Evolutionary conservation across 2,797 vertebrate species (phyloP).

Genomic region (Pangasius mekongensis): DNA sequence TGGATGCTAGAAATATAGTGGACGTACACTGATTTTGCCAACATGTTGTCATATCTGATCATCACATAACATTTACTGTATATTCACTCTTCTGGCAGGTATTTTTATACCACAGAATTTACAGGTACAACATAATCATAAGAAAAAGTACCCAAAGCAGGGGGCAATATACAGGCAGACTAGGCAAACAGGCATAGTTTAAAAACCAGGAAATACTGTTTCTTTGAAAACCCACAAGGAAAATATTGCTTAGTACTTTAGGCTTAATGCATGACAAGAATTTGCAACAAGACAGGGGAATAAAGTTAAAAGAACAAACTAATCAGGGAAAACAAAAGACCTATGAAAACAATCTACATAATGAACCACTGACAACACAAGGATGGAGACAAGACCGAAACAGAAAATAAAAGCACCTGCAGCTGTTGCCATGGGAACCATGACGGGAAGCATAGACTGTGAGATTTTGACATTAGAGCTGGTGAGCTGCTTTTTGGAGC

Average conservation of each 20-base stretch:
- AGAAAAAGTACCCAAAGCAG: background rate
- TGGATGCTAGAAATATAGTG: background rate
- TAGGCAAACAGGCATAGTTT: background rate
- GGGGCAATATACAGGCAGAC: background rate
- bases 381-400: background rate
- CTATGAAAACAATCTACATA: background rate
- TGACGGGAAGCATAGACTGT: background rate
- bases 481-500: background rate
- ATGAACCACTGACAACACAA: background rate
- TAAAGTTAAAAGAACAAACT: slow-evolving; percentile 1
- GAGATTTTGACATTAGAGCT: slow-evolving; percentile 9
- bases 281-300: background rate
- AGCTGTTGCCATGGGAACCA: slow-evolving; percentile 13
- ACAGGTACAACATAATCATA: background rate
- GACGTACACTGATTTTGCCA: background rate
- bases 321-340: slow-evolving; percentile 13
- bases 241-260: background rate
- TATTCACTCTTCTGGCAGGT: background rate
- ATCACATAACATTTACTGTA: background rate
- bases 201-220: background rate
- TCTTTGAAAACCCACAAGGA: background rate
- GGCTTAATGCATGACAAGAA: background rate
- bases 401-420: slow-evolving; percentile 34
- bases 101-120: background rate
- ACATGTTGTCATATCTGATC: background rate